phyloP scores from a whole-genome alignment of 1,140 invertebrate species.

The Goniozus legneri region DNA sequence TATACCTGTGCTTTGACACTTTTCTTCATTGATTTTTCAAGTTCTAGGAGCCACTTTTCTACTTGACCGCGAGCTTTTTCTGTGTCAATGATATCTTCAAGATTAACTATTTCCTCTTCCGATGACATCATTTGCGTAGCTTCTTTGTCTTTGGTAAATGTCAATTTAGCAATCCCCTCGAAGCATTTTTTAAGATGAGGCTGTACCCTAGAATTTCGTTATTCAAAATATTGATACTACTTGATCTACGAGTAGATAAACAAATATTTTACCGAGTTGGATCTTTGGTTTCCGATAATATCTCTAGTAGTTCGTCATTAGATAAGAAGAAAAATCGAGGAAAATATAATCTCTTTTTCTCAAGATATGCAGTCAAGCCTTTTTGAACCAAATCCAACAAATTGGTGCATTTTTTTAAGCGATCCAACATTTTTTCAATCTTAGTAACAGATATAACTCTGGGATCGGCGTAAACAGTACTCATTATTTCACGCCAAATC shows the following conservation, averaged over 20 bases:
- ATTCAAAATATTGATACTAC: background rate
- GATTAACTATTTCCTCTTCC: slow-evolving; percentile 78
- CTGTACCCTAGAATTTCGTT: slow-evolving; percentile 65
- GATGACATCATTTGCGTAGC: slow-evolving; percentile 88
- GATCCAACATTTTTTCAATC: slow-evolving; percentile 91
- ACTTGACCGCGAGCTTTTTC: slow-evolving; percentile 88
- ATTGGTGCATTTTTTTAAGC: slow-evolving; percentile 84
- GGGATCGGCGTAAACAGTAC: slow-evolving; percentile 71
- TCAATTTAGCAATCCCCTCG: slow-evolving; percentile 83
- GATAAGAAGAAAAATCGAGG: slow-evolving; percentile 97
- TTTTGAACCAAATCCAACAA: slow-evolving; percentile 86
- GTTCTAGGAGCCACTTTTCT: slow-evolving; percentile 92
- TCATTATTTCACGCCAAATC: slow-evolving; percentile 95
- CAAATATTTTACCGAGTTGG: slow-evolving; percentile 70
- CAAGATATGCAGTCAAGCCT: slow-evolving; percentile 90
- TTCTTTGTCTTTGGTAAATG: slow-evolving; percentile 83
- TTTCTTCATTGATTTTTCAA: slow-evolving; percentile 88
- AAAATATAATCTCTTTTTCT: slow-evolving; percentile 93
- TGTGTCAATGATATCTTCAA: slow-evolving; percentile 82
- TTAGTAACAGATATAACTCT: slow-evolving; percentile 81
- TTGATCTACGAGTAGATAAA: background rate
- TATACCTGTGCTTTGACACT: slow-evolving; percentile 73
- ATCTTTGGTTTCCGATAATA: slow-evolving; percentile 95
- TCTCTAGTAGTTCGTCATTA: slow-evolving; percentile 94
- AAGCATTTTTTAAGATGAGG: slow-evolving; percentile 98